Conservation (phyloP, 2,113 vertebrate genomes). For the Daphoenositta chrysoptera region DNA sequence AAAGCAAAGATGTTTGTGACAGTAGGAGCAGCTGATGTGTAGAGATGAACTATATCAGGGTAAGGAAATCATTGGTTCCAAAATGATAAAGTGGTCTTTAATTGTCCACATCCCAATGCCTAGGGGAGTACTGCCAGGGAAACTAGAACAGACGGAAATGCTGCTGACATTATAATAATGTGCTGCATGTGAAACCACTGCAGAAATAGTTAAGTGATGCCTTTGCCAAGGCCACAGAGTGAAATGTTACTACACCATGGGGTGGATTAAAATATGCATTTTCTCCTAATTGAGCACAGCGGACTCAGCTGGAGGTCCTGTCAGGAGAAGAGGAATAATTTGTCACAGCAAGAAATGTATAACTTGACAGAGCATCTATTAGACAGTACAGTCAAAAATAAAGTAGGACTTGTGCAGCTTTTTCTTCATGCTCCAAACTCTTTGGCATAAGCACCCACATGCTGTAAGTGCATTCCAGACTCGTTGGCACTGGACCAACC, state of each 20-base stretch:
- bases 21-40: neutral
- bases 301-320: constrained; percentile 76
- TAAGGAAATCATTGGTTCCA: constrained; percentile 37
- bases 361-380: constrained; percentile 67
- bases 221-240: constrained; percentile 76
- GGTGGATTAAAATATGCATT: constrained; percentile 80
- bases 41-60: neutral
- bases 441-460: neutral
- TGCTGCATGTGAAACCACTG: constrained; percentile 45
- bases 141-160: constrained; percentile 37
- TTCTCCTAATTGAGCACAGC: constrained; percentile 80
- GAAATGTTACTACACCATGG: constrained; percentile 76
- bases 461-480: neutral
- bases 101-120: constrained; percentile 66
- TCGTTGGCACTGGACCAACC: neutral
- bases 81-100: constrained; percentile 70
- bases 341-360: constrained; percentile 71
- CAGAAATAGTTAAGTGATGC: constrained; percentile 72
- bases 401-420: constrained; percentile 20
- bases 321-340: constrained; percentile 75
- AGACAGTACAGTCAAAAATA: constrained; percentile 41
- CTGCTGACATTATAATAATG: constrained; percentile 58
- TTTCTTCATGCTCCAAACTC: constrained; percentile 10
- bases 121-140: constrained; percentile 59
- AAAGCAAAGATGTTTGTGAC: neutral